A percentile compares a stretch with the other conserved stretches of the same genome.
Evolutionary conservation across 1,140 invertebrate species (phyloP).

Genomic region (Diploscapter pachys): DNA sequence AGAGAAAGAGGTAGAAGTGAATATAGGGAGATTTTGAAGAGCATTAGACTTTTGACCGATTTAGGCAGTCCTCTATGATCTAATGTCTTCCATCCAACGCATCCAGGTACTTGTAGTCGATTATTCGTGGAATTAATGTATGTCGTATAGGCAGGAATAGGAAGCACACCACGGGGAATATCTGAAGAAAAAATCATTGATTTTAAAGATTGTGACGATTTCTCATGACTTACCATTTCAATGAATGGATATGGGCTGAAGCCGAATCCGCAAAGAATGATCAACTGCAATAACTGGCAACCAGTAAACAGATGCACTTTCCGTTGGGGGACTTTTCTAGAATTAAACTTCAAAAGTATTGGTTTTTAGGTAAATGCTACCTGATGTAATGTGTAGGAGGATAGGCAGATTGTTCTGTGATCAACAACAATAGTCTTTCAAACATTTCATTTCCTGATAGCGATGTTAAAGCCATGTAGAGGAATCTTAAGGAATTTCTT

Average conservation of each 20-base stretch:
- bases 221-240: conserved; percentile 62
- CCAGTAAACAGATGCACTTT: conserved; percentile 69
- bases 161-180: conserved; percentile 48
- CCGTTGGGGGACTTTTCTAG: conserved; percentile 67
- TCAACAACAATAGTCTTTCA: conserved; percentile 67
- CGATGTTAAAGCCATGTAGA: conserved; percentile 70
- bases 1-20: no score
- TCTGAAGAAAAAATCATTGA: conserved; percentile 68
- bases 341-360: no score
- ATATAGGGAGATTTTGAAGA: no score
- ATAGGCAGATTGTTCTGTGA: conserved; percentile 71
- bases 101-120: conserved; percentile 67
- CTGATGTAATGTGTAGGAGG: conserved; percentile 70
- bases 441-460: conserved; percentile 70
- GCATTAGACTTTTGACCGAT: no score
- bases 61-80: neutral
- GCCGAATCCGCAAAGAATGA: conserved; percentile 68
- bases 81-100: conserved; percentile 66
- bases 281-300: conserved; percentile 67
- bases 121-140: conserved; percentile 65
- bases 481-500: conserved; percentile 58
- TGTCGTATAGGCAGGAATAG: conserved; percentile 61
- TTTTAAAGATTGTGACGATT: conserved; percentile 68
- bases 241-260: conserved; percentile 66
- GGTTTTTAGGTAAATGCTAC: no score